phyloP scores from a whole-genome alignment of 2,113 vertebrate genomes.

The Lepisosteus osseus region DNA sequence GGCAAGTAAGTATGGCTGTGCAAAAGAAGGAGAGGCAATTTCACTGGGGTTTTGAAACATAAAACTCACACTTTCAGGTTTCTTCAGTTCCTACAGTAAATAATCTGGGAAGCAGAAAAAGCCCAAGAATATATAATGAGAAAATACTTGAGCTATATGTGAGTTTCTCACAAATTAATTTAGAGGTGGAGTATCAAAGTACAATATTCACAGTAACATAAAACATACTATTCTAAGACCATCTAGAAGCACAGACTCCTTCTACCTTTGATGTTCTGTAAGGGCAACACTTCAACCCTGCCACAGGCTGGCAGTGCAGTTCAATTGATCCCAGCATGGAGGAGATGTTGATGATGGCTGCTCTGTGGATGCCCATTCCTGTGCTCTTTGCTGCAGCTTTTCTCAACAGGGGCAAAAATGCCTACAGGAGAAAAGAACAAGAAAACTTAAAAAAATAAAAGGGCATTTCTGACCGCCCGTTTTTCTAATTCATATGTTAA shows the following conservation, averaged over 20 bases:
- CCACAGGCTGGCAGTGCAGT: neutral
- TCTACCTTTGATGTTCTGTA: conserved; percentile 59
- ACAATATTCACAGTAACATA: no score
- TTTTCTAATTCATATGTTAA: no score
- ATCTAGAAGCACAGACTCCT: neutral
- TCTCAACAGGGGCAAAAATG: conserved; percentile 55
- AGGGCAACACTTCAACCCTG: conserved; percentile 26
- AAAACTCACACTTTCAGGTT: neutral
- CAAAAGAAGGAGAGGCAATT: no score
- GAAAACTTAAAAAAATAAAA: no score
- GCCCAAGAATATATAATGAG: no score
- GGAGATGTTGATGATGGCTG: conserved; percentile 58
- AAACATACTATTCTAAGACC: neutral
- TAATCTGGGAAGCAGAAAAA: no score
- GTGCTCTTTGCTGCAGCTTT: conserved; percentile 47
- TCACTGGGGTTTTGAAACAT: neutral
- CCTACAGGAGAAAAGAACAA: conserved; percentile 31
- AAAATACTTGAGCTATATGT: neutral
- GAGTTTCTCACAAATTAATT: no score
- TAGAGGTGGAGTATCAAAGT: no score
- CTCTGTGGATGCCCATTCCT: conserved; percentile 53
- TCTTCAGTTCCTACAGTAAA: neutral
- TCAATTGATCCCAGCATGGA: conserved; percentile 46
- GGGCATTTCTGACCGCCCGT: no score
- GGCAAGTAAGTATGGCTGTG: no score